Percentiles rank a stretch among this genome's conserved stretches.
These are phyloP conservation scores for Cryptocephalus primarius DNA, from an alignment of 2,888 invertebrate species.

Conservation along the genomic window DNA sequence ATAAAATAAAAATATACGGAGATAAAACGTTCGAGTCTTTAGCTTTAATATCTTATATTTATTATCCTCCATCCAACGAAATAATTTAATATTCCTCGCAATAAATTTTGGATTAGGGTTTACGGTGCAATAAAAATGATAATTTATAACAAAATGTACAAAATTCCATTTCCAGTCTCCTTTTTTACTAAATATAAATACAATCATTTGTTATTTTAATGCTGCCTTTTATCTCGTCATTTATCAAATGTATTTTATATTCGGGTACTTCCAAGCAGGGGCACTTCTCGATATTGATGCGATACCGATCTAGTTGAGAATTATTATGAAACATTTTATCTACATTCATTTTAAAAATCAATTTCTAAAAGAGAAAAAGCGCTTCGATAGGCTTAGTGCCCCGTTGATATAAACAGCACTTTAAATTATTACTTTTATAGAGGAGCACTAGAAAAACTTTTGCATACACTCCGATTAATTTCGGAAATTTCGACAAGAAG, in stretches of 20 bases:
- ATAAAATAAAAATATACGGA: conserved; percentile 29
- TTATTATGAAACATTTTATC: conserved; percentile 30
- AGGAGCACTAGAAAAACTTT: too few species aligned
- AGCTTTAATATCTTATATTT: conserved; percentile 39
- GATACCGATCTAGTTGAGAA: conserved; percentile 35
- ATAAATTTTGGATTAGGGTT: conserved; percentile 40
- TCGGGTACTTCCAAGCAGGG: not conserved
- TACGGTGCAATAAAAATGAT: conserved; percentile 38
- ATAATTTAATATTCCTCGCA: conserved; percentile 40
- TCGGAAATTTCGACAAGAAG: not conserved
- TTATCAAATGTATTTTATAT: conserved; percentile 20
- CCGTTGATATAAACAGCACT: too few species aligned
- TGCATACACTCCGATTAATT: too few species aligned
- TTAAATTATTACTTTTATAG: too few species aligned
- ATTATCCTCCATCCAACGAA: conserved; percentile 35
- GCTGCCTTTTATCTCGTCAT: conserved; percentile 19
- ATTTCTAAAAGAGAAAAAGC: too few species aligned
- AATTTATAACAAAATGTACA: conserved; percentile 40
- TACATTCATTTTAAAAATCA: conserved; percentile 26
- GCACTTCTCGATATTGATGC: conserved; percentile 30
- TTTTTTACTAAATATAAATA: conserved; percentile 16
- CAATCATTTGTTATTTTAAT: conserved; percentile 28
- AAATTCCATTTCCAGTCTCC: conserved; percentile 22
- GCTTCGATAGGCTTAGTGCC: too few species aligned
- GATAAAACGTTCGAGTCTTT: conserved; percentile 24